phyloP scores from a whole-genome alignment of 2,888 invertebrate species.

The Hofmannophila pseudospretella region DNA sequence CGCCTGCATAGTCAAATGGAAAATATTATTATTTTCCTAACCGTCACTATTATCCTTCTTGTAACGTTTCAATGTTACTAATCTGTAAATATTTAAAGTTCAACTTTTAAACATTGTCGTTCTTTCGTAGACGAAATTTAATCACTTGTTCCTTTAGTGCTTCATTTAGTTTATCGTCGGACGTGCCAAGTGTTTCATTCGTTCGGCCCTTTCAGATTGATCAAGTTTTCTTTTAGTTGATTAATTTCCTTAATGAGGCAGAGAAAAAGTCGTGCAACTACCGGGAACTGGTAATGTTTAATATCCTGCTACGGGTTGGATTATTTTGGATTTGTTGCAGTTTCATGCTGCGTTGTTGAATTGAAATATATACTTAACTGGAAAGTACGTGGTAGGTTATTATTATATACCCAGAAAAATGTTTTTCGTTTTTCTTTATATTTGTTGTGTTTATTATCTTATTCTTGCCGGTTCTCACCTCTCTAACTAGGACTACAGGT shows the following conservation, averaged over 20 bases:
- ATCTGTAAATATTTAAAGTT: background rate
- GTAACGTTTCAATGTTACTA: background rate
- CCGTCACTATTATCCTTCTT: background rate
- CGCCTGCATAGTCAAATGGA: too few species aligned
- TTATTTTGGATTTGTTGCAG: background rate
- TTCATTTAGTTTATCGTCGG: background rate
- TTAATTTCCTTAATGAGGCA: slow-evolving; percentile 2
- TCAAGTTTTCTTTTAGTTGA: slow-evolving; percentile 2
- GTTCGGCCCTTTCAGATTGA: background rate
- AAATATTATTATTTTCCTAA: too few species aligned
- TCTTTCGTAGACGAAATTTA: background rate
- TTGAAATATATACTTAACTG: background rate
- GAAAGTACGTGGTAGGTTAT: background rate
- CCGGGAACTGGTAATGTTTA: background rate
- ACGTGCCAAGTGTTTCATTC: background rate
- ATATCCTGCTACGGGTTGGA: background rate
- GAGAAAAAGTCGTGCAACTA: background rate
- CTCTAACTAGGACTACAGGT: too few species aligned
- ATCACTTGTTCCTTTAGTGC: background rate
- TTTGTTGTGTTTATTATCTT: too few species aligned
- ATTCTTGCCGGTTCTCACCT: too few species aligned
- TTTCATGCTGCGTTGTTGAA: background rate
- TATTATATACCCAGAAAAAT: too few species aligned
- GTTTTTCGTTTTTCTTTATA: too few species aligned
- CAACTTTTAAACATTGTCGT: background rate